Conservation (phyloP, 1,140 invertebrate genomes). For the Chymomyza costata region DNA sequence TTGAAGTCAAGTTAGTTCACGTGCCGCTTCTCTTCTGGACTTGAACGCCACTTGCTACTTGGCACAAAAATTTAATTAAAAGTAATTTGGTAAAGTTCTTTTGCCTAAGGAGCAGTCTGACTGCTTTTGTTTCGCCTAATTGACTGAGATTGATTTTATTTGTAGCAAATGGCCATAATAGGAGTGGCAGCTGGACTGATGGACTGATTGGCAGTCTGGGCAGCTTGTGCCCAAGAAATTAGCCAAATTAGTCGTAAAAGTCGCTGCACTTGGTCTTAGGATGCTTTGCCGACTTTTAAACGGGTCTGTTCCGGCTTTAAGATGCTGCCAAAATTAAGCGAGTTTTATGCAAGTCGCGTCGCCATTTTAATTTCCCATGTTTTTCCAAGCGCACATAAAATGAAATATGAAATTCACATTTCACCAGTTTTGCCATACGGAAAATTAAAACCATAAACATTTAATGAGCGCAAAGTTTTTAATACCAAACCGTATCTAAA, state of each 20-base stretch:
- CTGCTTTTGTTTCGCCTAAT: conserved; percentile 38
- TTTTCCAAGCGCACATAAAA: not conserved
- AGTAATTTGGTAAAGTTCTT: conserved; percentile 23
- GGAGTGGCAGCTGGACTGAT: not conserved
- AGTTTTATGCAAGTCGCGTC: not conserved
- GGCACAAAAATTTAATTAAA: conserved; percentile 46
- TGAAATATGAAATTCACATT: conserved; percentile 2
- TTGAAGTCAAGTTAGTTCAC: too few relatives aligned
- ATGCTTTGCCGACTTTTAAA: too few relatives aligned
- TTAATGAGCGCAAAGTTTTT: conserved; percentile 58
- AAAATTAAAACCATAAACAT: conserved; percentile 70
- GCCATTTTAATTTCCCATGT: conserved; percentile 14
- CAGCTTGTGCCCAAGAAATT: conserved; percentile 41
- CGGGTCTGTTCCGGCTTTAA: conserved; percentile 29
- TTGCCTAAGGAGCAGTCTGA: not conserved
- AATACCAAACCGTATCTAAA: too few relatives aligned
- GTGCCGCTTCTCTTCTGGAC: too few relatives aligned
- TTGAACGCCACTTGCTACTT: too few relatives aligned
- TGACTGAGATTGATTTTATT: conserved; percentile 57
- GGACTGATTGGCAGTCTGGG: not conserved
- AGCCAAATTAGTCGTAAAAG: conserved; percentile 64
- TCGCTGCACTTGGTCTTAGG: too few relatives aligned
- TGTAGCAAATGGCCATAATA: too few relatives aligned
- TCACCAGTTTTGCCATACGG: conserved; percentile 26
- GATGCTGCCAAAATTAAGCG: conserved; percentile 12